Evolutionary conservation across 2,797 vertebrate species (phyloP), one percentile per base, ranked within the genome.

Genomic region (Chiroxiphia lanceolata): DNA sequence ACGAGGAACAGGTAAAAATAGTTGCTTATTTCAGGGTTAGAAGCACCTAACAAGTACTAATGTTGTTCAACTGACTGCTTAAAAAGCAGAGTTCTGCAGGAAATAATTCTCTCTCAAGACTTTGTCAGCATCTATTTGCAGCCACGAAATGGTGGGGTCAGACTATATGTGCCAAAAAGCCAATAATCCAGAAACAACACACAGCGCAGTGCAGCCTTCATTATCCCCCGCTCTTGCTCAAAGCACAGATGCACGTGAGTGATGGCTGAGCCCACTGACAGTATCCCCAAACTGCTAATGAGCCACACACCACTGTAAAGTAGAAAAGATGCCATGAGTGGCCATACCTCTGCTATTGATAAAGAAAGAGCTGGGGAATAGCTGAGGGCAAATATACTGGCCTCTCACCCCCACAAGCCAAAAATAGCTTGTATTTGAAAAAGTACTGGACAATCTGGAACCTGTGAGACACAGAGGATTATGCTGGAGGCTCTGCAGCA

Each of bases 81-180:
- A 42, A 75, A 90, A 80, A 75, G 40, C 6, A 59, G 12, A 34
- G n/a, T n/a, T 70, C 70, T 70, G 40, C 36, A 79, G 70, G 36
- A 80, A 74, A 51, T 17, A 31, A 17, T 50, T 61, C 34, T 65
- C 29, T 75, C 64, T 78, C 50, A 53, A 85, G 83, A 27, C 16
- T 50, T 88, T 54, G 27, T 47, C 59, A 90, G 34, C 40, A 75
- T 47, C 42, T 78, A 11, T 0, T 0, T 26, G 15, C n/a, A 87
- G 40, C 54, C 54, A 61, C 10, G 20, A 69, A 79, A 79, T 15
- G 11, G 10, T n/a, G n/a, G 33, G 14, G 18, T 38, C 51, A 74
- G 51, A 36, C 0, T 3, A 61, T 2, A 42, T 0, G 3, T 23
- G 31, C 44, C 51, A 31, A 84, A 64, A 74, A 4, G 6, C 33